phyloP scores from a whole-genome alignment of 2,113 vertebrate species.

The Gymnogyps californianus region DNA sequence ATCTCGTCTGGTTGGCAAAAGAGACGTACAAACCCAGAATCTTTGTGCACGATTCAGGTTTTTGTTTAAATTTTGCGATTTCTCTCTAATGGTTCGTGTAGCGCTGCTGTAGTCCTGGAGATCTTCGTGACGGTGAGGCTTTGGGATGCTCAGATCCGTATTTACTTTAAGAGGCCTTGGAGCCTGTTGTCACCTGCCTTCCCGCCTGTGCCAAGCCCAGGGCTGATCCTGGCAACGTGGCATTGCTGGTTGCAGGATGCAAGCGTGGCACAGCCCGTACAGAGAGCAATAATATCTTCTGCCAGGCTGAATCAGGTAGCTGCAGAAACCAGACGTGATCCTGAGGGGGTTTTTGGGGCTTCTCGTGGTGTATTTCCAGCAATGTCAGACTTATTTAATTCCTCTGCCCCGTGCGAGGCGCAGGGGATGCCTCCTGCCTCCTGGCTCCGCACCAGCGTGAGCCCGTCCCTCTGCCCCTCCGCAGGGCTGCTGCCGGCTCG shows the following conservation, averaged over 20 bases:
- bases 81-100: accelerated
- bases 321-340: background rate
- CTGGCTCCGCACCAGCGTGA: accelerated
- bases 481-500: background rate
- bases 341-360: accelerated
- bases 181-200: background rate
- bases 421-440: accelerated
- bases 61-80: background rate
- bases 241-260: background rate
- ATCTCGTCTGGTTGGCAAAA: accelerated
- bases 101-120: background rate
- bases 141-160: background rate
- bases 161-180: background rate
- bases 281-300: background rate
- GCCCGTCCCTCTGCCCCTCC: background rate
- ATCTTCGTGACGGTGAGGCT: background rate
- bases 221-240: background rate
- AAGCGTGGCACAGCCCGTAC: accelerated
- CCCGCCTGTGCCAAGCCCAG: background rate
- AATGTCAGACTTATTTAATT: accelerated
- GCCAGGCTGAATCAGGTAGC: background rate
- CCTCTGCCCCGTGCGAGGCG: accelerated
- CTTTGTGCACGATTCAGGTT: background rate
- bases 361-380: accelerated
- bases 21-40: accelerated